Percentiles rank a stretch among this genome's conserved stretches.
Conservation (phyloP, 2,797 vertebrate species). For the Amblyopsis hoosieri region DNA sequence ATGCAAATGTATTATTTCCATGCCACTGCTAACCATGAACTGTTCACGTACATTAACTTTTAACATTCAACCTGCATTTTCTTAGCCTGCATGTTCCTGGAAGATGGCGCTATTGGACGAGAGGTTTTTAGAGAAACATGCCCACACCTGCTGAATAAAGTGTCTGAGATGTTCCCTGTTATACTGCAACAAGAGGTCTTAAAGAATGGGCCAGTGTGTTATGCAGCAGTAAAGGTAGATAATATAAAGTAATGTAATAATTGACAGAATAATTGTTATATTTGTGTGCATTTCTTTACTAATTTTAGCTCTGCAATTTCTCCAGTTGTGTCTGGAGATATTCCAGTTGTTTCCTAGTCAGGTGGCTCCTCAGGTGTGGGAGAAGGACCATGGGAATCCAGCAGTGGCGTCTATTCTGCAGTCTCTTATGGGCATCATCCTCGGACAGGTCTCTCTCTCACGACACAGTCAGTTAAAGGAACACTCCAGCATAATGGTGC, state of each 20-base stretch:
- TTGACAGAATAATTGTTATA: not conserved
- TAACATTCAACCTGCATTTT: not conserved
- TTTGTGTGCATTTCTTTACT: conserved; percentile 2
- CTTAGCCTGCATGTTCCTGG: conserved; percentile 85
- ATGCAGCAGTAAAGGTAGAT: conserved; percentile 82
- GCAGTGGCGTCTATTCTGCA: conserved; percentile 77
- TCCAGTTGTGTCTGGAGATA: conserved; percentile 85
- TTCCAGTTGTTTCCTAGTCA: conserved; percentile 81
- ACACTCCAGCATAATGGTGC: no score
- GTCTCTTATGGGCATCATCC: conserved; percentile 77
- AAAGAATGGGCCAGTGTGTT: conserved; percentile 62
- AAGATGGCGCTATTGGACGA: conserved; percentile 80
- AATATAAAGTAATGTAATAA: not conserved
- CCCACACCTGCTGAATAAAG: conserved; percentile 65
- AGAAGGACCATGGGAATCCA: conserved; percentile 6
- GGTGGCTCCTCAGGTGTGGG: conserved; percentile 77
- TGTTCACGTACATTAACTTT: not conserved
- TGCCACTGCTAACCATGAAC: not conserved
- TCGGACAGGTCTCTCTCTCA: conserved; percentile 74
- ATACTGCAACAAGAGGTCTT: conserved; percentile 66
- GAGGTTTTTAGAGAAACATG: conserved; percentile 72
- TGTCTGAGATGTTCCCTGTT: conserved; percentile 70
- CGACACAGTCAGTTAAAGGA: no score
- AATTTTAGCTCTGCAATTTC: conserved; percentile 22
- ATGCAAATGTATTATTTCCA: not conserved